Conservation (phyloP, 2,888 invertebrate species). For the Leptopterna dolabrata region DNA sequence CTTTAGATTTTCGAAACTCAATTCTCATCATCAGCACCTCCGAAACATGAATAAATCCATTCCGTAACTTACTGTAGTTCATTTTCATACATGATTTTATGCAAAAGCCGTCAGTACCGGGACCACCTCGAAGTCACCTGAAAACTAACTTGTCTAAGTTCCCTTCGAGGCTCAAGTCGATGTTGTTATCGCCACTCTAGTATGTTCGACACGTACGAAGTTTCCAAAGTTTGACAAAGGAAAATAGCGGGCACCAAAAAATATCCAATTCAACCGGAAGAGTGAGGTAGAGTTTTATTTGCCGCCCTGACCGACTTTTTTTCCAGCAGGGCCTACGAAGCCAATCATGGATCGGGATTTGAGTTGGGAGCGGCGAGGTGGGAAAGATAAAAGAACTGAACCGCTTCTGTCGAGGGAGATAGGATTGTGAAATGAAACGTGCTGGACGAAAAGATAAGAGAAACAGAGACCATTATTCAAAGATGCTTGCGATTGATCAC, state of each 20-base stretch:
- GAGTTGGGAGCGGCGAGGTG: not conserved
- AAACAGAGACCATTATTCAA: not conserved
- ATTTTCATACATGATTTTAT: too few species aligned
- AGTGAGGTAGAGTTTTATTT: not conserved
- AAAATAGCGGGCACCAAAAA: not conserved
- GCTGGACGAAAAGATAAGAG: not conserved
- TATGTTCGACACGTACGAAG: not conserved
- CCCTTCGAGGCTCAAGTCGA: not conserved
- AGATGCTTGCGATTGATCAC: not conserved
- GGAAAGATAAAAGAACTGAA: not conserved
- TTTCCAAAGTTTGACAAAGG: not conserved
- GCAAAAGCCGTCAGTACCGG: too few species aligned
- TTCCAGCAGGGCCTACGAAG: not conserved
- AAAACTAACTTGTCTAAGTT: not conserved
- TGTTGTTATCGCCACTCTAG: not conserved
- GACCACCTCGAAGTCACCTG: too few species aligned
- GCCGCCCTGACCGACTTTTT: not conserved
- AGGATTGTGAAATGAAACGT: constrained; percentile 4
- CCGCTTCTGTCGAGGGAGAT: not conserved
- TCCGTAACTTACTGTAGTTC: too few species aligned
- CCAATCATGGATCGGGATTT: not conserved
- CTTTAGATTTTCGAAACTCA: too few species aligned
- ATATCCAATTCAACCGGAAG: not conserved
- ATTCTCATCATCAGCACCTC: too few species aligned
- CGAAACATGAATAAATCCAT: too few species aligned